Conservation (phyloP, 2,113 vertebrate genomes). For the Stegostoma tigrinum region DNA sequence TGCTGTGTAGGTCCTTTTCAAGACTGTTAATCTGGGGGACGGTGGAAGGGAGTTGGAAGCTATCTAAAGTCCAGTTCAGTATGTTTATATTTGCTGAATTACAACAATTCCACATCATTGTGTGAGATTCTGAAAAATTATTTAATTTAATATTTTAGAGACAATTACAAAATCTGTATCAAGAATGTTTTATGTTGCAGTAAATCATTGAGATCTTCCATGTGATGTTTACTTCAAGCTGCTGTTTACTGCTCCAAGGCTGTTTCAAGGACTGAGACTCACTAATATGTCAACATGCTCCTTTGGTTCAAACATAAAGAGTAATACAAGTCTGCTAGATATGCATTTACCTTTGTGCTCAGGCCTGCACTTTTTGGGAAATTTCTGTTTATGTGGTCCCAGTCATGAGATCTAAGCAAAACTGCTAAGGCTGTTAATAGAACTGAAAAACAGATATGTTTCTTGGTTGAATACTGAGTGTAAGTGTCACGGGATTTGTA, state of each 20-base stretch:
- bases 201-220: not conserved
- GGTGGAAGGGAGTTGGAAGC: no score
- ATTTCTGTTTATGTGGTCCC: not conserved
- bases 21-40: no score
- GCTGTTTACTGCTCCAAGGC: not conserved
- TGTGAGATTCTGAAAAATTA: not conserved
- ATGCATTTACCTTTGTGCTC: not conserved
- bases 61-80: no score
- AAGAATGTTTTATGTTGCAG: not conserved
- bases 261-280: slow-evolving; percentile 4
- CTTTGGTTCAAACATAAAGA: not conserved
- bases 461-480: not conserved
- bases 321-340: not conserved
- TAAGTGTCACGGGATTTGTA: not conserved
- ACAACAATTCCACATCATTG: not conserved
- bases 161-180: not conserved
- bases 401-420: not conserved
- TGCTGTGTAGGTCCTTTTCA: no score
- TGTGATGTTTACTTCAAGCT: not conserved
- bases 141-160: not conserved
- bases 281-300: not conserved
- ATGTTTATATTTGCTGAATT: not conserved
- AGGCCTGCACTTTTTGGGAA: not conserved
- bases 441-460: not conserved
- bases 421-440: not conserved